Percentiles rank a stretch among this genome's conserved stretches.
phyloP scores from a whole-genome alignment of 2,888 invertebrate genomes.

The Drosophila tanythrix region DNA sequence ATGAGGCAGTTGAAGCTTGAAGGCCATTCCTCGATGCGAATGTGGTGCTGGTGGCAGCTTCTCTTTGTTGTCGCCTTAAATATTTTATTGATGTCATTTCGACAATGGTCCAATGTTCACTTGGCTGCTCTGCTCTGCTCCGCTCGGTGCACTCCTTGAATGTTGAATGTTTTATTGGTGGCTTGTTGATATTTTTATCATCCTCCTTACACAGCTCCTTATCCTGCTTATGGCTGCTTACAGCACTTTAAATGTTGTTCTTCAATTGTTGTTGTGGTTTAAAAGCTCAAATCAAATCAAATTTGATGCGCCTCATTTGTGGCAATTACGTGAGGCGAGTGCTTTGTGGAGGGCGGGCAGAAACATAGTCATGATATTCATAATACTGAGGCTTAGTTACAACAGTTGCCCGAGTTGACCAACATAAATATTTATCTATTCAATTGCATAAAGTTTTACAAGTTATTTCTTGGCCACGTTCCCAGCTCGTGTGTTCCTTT shows the following conservation, averaged over 20 bases:
- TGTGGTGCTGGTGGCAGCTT: constrained; percentile 34
- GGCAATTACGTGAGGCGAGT: constrained; percentile 31
- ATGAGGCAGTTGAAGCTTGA: constrained; percentile 38
- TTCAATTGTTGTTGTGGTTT: constrained; percentile 38
- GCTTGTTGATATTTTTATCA: constrained; percentile 72
- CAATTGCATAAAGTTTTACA: constrained; percentile 42
- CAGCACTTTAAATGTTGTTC: constrained; percentile 53
- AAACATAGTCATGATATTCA: constrained; percentile 3
- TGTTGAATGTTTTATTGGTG: constrained; percentile 65
- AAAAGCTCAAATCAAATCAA: constrained; percentile 59
- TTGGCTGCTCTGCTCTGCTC: constrained; percentile 50
- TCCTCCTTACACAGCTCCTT: constrained; percentile 26
- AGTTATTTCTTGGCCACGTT: constrained; percentile 35
- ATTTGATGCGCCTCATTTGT: constrained; percentile 62
- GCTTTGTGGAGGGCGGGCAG: not conserved
- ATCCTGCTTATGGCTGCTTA: constrained; percentile 43
- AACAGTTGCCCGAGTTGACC: constrained; percentile 36
- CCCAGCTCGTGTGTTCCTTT: constrained; percentile 34
- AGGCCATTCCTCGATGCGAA: constrained; percentile 48
- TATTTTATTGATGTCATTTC: constrained; percentile 78
- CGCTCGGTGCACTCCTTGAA: constrained; percentile 28
- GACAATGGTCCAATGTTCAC: constrained; percentile 70
- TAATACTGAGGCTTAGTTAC: constrained; percentile 1
- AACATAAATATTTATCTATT: constrained; percentile 55
- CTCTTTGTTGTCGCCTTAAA: constrained; percentile 64